A percentile compares a stretch with the other conserved stretches of the same genome.
These are phyloP conservation scores for Allolobophora icterica DNA, from an alignment of 2,888 invertebrate genomes.

Conservation along the genomic window DNA sequence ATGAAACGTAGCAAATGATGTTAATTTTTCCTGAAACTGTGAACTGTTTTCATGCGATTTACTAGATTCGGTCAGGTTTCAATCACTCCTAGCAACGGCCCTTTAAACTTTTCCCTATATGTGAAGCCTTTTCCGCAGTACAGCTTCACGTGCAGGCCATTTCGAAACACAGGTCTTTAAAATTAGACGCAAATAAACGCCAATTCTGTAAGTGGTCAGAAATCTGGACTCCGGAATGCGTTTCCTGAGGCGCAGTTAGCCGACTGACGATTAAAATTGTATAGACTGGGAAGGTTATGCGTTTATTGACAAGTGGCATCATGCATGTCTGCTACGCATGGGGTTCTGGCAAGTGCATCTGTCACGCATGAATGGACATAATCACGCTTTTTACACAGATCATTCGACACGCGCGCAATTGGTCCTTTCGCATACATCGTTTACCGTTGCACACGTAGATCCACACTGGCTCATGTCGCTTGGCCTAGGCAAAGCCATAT, in stretches of 20 bases:
- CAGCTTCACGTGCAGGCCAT: neutral
- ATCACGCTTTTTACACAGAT: conserved; percentile 11
- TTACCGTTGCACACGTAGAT: neutral
- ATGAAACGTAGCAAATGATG: neutral
- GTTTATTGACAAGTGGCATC: neutral
- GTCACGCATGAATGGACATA: neutral
- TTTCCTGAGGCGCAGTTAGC: neutral
- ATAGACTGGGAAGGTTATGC: too few relatives aligned
- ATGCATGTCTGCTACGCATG: neutral
- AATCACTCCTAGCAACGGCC: too few relatives aligned
- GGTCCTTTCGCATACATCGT: neutral
- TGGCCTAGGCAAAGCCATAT: neutral
- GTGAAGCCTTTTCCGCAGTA: neutral
- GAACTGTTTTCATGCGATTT: neutral
- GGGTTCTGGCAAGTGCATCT: neutral
- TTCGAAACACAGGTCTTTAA: neutral
- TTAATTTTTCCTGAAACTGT: neutral
- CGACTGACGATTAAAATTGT: neutral
- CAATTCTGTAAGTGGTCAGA: neutral
- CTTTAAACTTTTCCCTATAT: neutral
- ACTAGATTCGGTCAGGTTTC: too few relatives aligned
- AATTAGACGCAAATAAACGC: neutral
- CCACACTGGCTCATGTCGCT: too few relatives aligned
- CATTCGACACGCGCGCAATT: neutral
- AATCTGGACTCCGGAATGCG: neutral